Conservation (phyloP, 1,140 invertebrate species). For the Brachionus plicatilis region DNA sequence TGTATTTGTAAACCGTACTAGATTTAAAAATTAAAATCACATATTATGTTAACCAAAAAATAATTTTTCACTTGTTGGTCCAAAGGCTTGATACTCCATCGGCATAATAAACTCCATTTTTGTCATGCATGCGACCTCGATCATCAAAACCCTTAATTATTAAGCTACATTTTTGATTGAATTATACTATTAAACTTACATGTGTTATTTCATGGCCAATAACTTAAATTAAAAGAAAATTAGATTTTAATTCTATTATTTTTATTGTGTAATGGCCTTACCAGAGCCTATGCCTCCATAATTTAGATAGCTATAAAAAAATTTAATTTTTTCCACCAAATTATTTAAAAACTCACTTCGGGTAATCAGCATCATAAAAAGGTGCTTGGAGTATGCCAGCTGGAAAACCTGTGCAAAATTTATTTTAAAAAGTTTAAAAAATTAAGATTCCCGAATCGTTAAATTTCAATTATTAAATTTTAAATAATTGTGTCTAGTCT, state of each 20-base stretch:
- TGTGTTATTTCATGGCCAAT: slow-evolving; percentile 64
- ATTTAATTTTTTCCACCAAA: background rate
- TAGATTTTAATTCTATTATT: background rate
- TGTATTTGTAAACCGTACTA: slow-evolving; percentile 16
- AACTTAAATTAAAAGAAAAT: slow-evolving; percentile 43
- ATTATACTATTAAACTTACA: background rate
- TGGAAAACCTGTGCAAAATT: slow-evolving; percentile 30
- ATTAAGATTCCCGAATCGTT: background rate
- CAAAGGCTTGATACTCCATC: background rate
- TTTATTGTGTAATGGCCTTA: background rate
- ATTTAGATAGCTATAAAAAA: slow-evolving; percentile 60
- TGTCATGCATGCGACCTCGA: slow-evolving; percentile 16
- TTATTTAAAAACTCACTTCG: slow-evolving; percentile 31
- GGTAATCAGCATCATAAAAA: slow-evolving; percentile 44
- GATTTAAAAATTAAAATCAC: background rate
- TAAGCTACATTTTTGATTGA: background rate
- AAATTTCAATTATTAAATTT: background rate
- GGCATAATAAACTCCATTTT: slow-evolving; percentile 34
- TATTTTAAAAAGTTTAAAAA: background rate
- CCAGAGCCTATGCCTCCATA: slow-evolving; percentile 66
- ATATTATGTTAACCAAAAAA: background rate
- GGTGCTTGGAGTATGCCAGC: slow-evolving; percentile 12
- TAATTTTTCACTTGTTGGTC: slow-evolving; percentile 22
- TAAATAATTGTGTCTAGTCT: too few species aligned
- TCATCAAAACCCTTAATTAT: slow-evolving; percentile 37